phyloP scores from a whole-genome alignment of 2,113 vertebrate genomes.

The Toxotes jaculatrix region DNA sequence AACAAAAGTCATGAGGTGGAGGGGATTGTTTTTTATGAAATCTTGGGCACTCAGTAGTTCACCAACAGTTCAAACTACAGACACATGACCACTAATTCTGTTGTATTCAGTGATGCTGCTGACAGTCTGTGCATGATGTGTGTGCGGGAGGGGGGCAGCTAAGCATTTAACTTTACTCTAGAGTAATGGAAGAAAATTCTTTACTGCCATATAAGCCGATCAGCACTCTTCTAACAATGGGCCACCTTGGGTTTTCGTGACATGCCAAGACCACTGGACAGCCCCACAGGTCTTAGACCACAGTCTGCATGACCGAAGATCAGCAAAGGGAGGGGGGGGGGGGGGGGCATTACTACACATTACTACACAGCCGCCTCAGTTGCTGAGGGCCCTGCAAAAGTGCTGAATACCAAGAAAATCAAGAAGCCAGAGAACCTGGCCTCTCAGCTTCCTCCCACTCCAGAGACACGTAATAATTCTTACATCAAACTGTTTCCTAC shows the following conservation, averaged over 20 bases:
- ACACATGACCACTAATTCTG: constrained; percentile 48
- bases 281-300: constrained; percentile 2
- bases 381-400: neutral
- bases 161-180: constrained; percentile 30
- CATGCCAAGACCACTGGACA: constrained; percentile 41
- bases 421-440: constrained; percentile 22
- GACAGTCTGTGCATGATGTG: constrained; percentile 9
- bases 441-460: constrained; percentile 25
- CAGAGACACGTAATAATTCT: constrained; percentile 29
- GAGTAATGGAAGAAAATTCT: constrained; percentile 29
- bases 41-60: constrained; percentile 35
- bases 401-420: constrained; percentile 34
- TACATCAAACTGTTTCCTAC: constrained; percentile 41
- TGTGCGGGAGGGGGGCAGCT: neutral
- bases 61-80: constrained; percentile 29
- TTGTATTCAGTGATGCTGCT: constrained; percentile 38
- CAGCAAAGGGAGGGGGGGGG: neutral
- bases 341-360: neutral
- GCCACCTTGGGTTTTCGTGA: constrained; percentile 56
- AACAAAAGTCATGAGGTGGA: neutral
- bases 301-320: constrained; percentile 27
- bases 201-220: constrained; percentile 45
- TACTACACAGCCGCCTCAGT: constrained; percentile 4
- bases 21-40: constrained; percentile 5
- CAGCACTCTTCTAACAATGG: constrained; percentile 50